These are phyloP conservation scores for Poeciliopsis turrubarensis DNA, from an alignment of 2,113 vertebrate genomes.

Conservation along the genomic window DNA sequence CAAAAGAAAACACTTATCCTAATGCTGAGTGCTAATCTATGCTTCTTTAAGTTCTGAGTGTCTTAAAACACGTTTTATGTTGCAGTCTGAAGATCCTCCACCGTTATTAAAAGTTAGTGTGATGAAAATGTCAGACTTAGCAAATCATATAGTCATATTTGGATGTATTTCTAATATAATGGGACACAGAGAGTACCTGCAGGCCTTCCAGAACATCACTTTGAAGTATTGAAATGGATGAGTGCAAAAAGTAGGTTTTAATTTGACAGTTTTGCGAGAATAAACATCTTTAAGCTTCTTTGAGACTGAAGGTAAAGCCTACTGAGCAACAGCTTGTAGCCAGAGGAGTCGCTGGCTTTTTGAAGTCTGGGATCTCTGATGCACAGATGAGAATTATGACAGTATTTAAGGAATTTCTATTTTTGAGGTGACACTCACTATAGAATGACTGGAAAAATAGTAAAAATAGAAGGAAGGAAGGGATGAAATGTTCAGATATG, in stretches of 20 bases:
- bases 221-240: background rate
- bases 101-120: background rate
- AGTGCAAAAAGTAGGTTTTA: conserved; percentile 21
- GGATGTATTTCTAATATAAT: background rate
- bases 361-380: conserved; percentile 24
- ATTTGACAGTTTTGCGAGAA: conserved; percentile 15
- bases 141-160: conserved; percentile 3
- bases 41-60: background rate
- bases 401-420: conserved; percentile 45
- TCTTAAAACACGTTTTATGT: conserved; percentile 2
- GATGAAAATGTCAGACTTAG: background rate
- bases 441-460: conserved; percentile 20
- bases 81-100: background rate
- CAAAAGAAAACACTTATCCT: background rate
- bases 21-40: background rate
- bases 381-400: conserved; percentile 22
- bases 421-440: conserved; percentile 33
- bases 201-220: background rate
- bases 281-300: conserved; percentile 28
- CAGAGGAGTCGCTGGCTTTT: conserved; percentile 14
- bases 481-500: conserved; percentile 11
- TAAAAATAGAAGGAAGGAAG: conserved; percentile 20
- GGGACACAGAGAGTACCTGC: background rate
- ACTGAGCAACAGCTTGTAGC: conserved; percentile 7
- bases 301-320: conserved; percentile 24